Evolutionary conservation across 92 coral and sea anemone species (phyloP).

Genomic region (Anthopleura xanthogrammica): DNA sequence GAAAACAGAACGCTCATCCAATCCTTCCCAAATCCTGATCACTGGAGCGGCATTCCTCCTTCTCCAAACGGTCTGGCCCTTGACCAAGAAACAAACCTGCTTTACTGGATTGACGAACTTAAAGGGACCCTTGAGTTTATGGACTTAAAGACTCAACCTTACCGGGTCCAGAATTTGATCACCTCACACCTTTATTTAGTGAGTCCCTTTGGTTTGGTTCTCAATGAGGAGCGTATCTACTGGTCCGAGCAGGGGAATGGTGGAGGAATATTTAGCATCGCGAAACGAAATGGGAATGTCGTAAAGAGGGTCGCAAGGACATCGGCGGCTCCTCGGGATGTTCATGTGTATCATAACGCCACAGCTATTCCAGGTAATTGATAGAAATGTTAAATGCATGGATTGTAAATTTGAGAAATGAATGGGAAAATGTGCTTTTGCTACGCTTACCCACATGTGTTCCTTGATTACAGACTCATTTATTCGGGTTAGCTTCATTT

Average conservation of each 20-base stretch:
- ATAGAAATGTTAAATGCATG: too few relatives aligned
- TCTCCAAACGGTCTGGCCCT: conserved; percentile 41
- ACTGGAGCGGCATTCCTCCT: neutral
- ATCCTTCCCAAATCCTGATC: neutral
- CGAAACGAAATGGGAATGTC: conserved; percentile 25
- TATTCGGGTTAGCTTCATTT: too few relatives aligned
- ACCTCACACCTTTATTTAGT: neutral
- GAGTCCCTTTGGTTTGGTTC: conserved; percentile 53
- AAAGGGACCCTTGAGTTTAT: conserved; percentile 18
- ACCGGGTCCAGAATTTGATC: conserved; percentile 6
- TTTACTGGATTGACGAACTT: conserved; percentile 48
- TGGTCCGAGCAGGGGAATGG: conserved; percentile 53
- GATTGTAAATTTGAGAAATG: too few relatives aligned
- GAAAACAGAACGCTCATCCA: conserved; percentile 20
- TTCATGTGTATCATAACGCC: conserved; percentile 45
- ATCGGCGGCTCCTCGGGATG: conserved; percentile 28
- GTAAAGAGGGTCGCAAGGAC: conserved; percentile 13
- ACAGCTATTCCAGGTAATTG: conserved; percentile 39
- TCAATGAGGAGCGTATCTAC: conserved; percentile 45
- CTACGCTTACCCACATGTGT: too few relatives aligned
- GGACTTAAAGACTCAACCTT: conserved; percentile 9
- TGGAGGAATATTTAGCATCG: conserved; percentile 32
- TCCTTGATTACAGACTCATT: too few relatives aligned
- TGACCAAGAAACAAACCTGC: conserved; percentile 38
- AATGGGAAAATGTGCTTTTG: too few relatives aligned